Conservation (phyloP, 2,113 vertebrate genomes). For the Ahaetulla prasina region DNA sequence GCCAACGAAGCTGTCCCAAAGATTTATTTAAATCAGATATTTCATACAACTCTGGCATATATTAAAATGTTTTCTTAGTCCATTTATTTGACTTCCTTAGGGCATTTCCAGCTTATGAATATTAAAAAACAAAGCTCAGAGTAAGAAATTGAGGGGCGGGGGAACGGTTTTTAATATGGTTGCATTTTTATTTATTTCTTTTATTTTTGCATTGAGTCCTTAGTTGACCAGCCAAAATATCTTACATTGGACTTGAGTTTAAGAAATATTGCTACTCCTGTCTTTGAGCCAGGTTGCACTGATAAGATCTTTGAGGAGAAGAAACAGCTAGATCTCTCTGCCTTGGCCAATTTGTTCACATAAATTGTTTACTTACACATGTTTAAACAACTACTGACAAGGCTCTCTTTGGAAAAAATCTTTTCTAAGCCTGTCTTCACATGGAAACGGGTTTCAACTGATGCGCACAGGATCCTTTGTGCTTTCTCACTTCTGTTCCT, state of each 20-base stretch:
- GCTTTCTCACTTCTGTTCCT: not conserved
- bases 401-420: constrained; percentile 12
- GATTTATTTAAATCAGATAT: not conserved
- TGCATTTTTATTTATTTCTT: not conserved
- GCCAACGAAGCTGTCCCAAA: not conserved
- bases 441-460: constrained; percentile 15
- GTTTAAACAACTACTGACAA: constrained; percentile 34
- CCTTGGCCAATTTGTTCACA: constrained; percentile 26
- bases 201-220: not conserved
- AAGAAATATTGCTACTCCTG: constrained; percentile 23
- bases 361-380: constrained; percentile 32
- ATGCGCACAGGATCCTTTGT: constrained; percentile 9
- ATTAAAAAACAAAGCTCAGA: not conserved
- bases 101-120: not conserved
- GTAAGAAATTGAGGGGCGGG: not conserved
- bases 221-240: not conserved
- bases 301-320: constrained; percentile 28
- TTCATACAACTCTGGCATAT: not conserved
- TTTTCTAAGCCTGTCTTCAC: constrained; percentile 17
- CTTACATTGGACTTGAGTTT: constrained; percentile 4
- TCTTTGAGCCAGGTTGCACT: constrained; percentile 1
- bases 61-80: not conserved
- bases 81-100: not conserved
- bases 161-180: not conserved
- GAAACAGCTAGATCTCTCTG: constrained; percentile 9